Conservation (phyloP, 2,797 vertebrate genomes). For the Epinephelus coioides region DNA sequence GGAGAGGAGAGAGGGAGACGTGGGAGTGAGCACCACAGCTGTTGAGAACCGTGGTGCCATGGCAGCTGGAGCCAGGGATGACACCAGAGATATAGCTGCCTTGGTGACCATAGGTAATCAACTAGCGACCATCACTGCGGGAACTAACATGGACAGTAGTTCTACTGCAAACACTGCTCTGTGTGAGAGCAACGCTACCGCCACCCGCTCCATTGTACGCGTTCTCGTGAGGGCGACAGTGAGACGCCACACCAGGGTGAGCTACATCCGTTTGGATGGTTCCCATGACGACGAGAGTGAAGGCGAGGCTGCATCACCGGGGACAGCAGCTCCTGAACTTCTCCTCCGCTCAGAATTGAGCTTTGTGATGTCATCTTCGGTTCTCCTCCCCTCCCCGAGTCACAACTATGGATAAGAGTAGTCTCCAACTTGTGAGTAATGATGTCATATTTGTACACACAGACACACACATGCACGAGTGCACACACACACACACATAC, state of each 20-base stretch:
- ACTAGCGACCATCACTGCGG: conserved; percentile 70
- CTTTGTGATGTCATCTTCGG: conserved; percentile 89
- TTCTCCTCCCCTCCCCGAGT: conserved; percentile 86
- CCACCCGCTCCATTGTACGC: conserved; percentile 80
- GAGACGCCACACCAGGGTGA: conserved; percentile 85
- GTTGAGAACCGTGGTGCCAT: conserved; percentile 63
- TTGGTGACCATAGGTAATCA: conserved; percentile 69
- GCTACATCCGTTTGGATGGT: conserved; percentile 82
- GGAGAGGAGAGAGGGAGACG: conserved; percentile 87
- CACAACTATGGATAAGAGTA: conserved; percentile 86
- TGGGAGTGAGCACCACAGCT: conserved; percentile 72
- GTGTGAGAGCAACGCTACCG: conserved; percentile 68
- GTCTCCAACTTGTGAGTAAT: conserved; percentile 89
- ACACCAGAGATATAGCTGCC: conserved; percentile 72
- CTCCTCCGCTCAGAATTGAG: conserved; percentile 87
- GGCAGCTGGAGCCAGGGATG: conserved; percentile 70
- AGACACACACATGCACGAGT: conserved; percentile 58
- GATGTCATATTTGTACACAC: conserved; percentile 89
- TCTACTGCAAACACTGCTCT: conserved; percentile 54
- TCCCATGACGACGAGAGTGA: conserved; percentile 80
- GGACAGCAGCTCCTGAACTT: conserved; percentile 79
- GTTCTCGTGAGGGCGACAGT: conserved; percentile 86
- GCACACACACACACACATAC: conserved; percentile 35
- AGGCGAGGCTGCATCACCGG: conserved; percentile 72
- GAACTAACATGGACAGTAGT: conserved; percentile 62